Evolutionary conservation across 2,888 invertebrate species (phyloP).

Genomic region (Epinotia bilunana): DNA sequence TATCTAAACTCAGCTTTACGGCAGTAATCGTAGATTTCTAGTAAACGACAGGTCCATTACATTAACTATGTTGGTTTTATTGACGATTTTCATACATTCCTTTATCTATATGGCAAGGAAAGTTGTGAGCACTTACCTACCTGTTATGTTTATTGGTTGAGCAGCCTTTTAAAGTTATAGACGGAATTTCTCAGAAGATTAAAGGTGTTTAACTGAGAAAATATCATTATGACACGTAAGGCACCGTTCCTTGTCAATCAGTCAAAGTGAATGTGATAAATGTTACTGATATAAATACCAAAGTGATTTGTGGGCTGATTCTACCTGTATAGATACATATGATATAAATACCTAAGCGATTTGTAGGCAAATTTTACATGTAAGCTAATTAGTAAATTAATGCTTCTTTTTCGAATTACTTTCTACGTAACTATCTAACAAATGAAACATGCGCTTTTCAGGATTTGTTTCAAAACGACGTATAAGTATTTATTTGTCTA

Average conservation of each 20-base stretch:
- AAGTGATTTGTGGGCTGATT: not conserved
- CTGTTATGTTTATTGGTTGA: slow-evolving; percentile 21
- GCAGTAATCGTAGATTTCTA: slow-evolving; percentile 26
- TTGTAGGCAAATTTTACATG: too few species aligned
- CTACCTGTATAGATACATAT: too few species aligned
- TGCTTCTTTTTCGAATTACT: too few species aligned
- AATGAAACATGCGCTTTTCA: too few species aligned
- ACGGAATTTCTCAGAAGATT: not conserved
- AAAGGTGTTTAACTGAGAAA: slow-evolving; percentile 3
- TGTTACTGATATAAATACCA: not conserved
- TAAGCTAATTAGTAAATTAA: too few species aligned
- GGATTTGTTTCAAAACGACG: not conserved
- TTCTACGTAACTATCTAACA: too few species aligned
- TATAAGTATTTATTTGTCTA: not conserved
- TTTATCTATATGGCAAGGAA: slow-evolving; percentile 33
- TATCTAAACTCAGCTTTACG: slow-evolving; percentile 7
- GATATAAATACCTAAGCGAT: too few species aligned
- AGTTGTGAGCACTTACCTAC: slow-evolving; percentile 22
- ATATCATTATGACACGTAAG: not conserved
- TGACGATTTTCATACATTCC: slow-evolving; percentile 25
- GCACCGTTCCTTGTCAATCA: not conserved
- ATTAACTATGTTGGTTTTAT: slow-evolving; percentile 27
- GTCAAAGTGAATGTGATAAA: not conserved
- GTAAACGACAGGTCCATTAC: slow-evolving; percentile 11
- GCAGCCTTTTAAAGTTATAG: slow-evolving; percentile 1